These are phyloP conservation scores for Archocentrus centrarchus DNA, from an alignment of 2,113 vertebrate genomes.

Conservation along the genomic window DNA sequence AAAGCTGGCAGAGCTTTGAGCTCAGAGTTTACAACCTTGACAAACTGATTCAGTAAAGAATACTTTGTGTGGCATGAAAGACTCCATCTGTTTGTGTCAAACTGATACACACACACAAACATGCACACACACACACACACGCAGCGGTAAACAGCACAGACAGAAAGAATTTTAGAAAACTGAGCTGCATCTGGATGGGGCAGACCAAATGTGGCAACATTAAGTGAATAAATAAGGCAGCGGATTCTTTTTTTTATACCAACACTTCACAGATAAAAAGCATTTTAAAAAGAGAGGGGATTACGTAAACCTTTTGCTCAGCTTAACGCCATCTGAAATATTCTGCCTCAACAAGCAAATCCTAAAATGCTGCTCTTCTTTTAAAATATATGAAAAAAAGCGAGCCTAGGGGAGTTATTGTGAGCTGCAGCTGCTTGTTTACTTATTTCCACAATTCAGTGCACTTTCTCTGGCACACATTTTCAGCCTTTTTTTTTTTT, in stretches of 20 bases:
- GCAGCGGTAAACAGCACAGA: neutral
- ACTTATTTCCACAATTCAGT: neutral
- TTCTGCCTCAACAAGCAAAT: conserved; percentile 50
- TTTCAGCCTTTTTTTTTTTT: neutral
- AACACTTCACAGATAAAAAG: neutral
- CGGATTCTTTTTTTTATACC: neutral
- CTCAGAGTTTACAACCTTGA: conserved; percentile 33
- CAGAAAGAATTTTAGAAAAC: neutral
- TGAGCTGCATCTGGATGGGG: neutral
- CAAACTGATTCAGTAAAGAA: conserved; percentile 36
- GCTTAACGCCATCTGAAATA: conserved; percentile 38
- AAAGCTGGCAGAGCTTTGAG: conserved; percentile 7
- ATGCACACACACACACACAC: neutral
- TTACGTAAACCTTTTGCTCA: conserved; percentile 46
- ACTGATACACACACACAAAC: neutral
- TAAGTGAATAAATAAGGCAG: conserved; percentile 7
- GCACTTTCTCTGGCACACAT: neutral
- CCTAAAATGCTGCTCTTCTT: conserved; percentile 36
- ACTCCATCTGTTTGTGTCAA: conserved; percentile 20
- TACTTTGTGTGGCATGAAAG: conserved; percentile 49
- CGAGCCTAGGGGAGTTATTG: neutral
- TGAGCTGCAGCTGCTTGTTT: conserved; percentile 25
- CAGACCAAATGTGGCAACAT: neutral
- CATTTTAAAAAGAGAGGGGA: conserved; percentile 35
- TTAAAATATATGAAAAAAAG: neutral